phyloP scores from a whole-genome alignment of 2,113 vertebrate genomes.

The Peromyscus maniculatus region DNA sequence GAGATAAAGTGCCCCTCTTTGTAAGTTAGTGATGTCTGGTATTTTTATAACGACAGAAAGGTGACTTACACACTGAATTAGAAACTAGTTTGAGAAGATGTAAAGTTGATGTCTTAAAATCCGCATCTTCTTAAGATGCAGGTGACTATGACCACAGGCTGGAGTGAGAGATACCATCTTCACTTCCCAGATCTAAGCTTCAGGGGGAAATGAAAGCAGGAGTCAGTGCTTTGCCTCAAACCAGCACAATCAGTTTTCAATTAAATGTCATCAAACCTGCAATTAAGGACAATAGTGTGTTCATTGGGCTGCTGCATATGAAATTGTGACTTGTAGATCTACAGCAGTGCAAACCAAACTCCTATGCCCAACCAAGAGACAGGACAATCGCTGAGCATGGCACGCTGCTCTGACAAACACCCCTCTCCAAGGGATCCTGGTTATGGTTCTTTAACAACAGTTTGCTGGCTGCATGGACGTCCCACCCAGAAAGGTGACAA shows the following conservation, averaged over 20 bases:
- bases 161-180: constrained; percentile 6
- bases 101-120: neutral
- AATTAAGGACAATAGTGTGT: neutral
- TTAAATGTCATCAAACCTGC: constrained; percentile 28
- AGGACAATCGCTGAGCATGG: neutral
- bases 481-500: neutral
- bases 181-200: neutral
- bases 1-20: neutral
- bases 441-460: constrained; percentile 7
- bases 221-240: constrained; percentile 7
- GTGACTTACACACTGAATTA: neutral
- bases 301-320: neutral
- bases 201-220: neutral
- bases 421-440: neutral
- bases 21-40: neutral
- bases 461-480: neutral
- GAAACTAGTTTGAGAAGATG: neutral
- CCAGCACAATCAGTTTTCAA: neutral
- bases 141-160: neutral
- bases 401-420: neutral
- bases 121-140: constrained; percentile 17
- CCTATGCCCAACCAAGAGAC: neutral
- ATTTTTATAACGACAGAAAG: neutral
- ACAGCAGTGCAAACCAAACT: neutral
- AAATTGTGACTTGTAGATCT: neutral